Conservation (phyloP, 2,113 vertebrate species). For the Pomatostomus ruficeps region DNA sequence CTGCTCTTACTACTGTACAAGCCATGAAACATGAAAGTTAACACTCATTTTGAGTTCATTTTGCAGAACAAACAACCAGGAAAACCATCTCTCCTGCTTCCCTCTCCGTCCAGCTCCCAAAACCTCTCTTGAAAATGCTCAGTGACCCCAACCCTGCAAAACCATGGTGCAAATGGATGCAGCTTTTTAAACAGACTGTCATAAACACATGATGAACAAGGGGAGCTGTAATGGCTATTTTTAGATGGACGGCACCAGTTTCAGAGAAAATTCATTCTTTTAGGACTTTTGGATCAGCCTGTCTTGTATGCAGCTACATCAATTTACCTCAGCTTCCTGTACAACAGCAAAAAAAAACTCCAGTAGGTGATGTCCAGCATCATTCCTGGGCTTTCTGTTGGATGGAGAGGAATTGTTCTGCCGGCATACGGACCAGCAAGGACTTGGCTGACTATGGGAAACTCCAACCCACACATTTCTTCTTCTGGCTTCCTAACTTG, state of each 20-base stretch:
- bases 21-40: neutral
- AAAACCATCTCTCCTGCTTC: neutral
- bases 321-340: neutral
- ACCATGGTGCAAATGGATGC: neutral
- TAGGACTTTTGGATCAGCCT: neutral
- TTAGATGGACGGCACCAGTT: neutral
- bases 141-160: neutral
- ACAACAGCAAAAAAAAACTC: neutral
- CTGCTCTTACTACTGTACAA: neutral
- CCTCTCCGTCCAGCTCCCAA: neutral
- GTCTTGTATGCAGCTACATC: neutral
- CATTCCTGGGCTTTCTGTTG: neutral
- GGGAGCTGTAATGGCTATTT: neutral
- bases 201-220: neutral
- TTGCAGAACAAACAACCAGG: neutral
- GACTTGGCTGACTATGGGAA: neutral
- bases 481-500: neutral
- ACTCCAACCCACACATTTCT: neutral
- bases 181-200: neutral
- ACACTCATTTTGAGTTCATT: neutral
- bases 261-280: neutral
- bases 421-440: rapidly evolving
- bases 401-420: rapidly evolving
- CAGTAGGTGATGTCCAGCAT: neutral
- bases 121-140: neutral